Conservation (phyloP, 2,888 invertebrate species). For the Hetaerina titia region DNA sequence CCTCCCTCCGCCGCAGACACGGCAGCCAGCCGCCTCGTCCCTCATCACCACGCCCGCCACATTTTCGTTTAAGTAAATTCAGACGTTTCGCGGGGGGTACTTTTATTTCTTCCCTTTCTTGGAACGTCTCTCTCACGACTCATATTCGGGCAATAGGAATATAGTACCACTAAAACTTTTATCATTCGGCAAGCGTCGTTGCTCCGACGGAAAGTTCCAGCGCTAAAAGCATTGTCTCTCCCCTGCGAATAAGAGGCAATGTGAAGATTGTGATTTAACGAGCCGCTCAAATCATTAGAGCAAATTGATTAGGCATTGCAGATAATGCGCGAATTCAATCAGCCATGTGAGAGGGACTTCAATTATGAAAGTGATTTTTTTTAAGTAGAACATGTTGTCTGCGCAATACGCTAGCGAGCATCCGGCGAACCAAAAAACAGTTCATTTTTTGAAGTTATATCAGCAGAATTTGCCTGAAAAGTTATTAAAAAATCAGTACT, state of each 20-base stretch:
- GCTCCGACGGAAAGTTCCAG: background rate
- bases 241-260: background rate
- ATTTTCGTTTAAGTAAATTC: background rate
- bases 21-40: background rate
- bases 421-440: no score
- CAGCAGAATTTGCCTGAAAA: no score
- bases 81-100: background rate
- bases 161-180: slow-evolving; percentile 7
- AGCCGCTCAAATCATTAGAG: background rate
- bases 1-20: background rate
- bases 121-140: background rate
- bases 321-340: no score
- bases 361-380: no score
- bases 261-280: background rate
- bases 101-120: background rate
- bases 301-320: background rate
- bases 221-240: background rate
- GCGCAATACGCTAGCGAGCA: no score
- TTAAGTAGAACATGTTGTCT: no score
- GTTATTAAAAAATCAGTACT: no score
- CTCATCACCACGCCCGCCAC: background rate
- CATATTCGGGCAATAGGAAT: background rate
- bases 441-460: no score
- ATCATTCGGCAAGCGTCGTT: background rate
- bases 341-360: no score